A percentile compares a stretch with the other conserved stretches of the same genome.
phyloP scores from a whole-genome alignment of 2,888 invertebrate species.

The Chrysolina haemoptera region DNA sequence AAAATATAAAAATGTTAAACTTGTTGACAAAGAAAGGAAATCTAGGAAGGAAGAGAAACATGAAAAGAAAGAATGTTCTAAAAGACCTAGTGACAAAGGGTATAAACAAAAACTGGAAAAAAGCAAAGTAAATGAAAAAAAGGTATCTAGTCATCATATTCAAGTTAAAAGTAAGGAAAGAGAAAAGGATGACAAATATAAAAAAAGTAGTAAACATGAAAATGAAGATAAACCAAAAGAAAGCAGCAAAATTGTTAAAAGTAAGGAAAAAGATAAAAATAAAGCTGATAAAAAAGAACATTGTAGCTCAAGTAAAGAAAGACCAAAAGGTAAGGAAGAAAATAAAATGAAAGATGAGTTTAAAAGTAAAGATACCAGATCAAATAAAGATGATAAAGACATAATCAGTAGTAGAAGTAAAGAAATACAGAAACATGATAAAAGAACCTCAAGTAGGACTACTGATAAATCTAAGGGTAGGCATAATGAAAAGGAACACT shows the following conservation, averaged over 20 bases:
- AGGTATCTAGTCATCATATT: neutral
- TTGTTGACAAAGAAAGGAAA: slow-evolving; percentile 2
- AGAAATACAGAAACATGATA: slow-evolving; percentile 47
- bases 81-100: slow-evolving; percentile 52
- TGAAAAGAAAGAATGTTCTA: slow-evolving; percentile 33
- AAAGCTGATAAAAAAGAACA: slow-evolving; percentile 3
- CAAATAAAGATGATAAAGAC: slow-evolving; percentile 14
- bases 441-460: slow-evolving; percentile 33
- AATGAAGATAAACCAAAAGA: slow-evolving; percentile 47
- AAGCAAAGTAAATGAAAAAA: slow-evolving; percentile 3
- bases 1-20: neutral
- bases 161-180: slow-evolving; percentile 27
- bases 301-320: slow-evolving; percentile 14
- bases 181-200: slow-evolving; percentile 49
- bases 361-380: slow-evolving; percentile 10
- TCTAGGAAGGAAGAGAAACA: slow-evolving; percentile 28
- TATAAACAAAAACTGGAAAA: slow-evolving; percentile 50
- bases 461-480: slow-evolving; percentile 47
- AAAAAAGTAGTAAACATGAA: slow-evolving; percentile 43
- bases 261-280: slow-evolving; percentile 28
- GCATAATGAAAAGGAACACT: slow-evolving; percentile 19
- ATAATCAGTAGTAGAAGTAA: slow-evolving; percentile 58
- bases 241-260: slow-evolving; percentile 49
- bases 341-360: slow-evolving; percentile 3
- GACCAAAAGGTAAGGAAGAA: slow-evolving; percentile 20